Conservation (phyloP, 2,113 vertebrate genomes). For the Polyodon spathula region DNA sequence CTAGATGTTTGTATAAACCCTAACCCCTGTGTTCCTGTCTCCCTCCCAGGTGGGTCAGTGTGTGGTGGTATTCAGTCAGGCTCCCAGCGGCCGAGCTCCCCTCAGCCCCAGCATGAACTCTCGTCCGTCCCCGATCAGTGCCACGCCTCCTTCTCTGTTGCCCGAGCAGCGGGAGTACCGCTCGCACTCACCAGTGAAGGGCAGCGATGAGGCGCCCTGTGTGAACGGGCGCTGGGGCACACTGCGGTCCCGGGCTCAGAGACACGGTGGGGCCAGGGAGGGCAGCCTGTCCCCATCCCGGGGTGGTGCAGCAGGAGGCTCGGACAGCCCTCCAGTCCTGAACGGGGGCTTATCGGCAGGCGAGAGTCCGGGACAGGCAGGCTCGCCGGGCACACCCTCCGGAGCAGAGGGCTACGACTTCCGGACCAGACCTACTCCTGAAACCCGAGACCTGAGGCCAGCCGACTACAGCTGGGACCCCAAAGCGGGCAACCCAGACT, state of each 20-base stretch:
- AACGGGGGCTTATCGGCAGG: constrained; percentile 79
- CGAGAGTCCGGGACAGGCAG: constrained; percentile 69
- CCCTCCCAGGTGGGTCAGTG: constrained; percentile 84
- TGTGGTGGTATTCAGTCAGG: constrained; percentile 96
- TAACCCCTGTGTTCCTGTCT: constrained; percentile 5
- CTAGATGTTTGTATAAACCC: background rate
- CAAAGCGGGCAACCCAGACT: constrained; percentile 23
- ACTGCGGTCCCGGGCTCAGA: constrained; percentile 66
- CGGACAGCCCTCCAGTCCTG: constrained; percentile 71
- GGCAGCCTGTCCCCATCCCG: constrained; percentile 81
- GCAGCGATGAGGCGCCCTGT: constrained; percentile 82
- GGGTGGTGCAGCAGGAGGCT: constrained; percentile 45
- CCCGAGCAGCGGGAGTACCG: constrained; percentile 77
- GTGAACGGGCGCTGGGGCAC: constrained; percentile 97
- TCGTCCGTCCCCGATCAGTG: constrained; percentile 92
- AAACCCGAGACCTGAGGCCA: constrained; percentile 57
- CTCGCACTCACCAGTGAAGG: constrained; percentile 80
- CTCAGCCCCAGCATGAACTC: constrained; percentile 95
- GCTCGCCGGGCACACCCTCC: constrained; percentile 66
- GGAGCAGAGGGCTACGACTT: constrained; percentile 48
- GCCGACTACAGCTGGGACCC: constrained; percentile 77
- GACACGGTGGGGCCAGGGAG: constrained; percentile 70
- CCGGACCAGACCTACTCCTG: constrained; percentile 40
- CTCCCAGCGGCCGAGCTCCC: constrained; percentile 84
- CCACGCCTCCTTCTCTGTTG: constrained; percentile 75